phyloP scores from a whole-genome alignment of 2,888 invertebrate genomes.

The Temnothorax ravouxi region DNA sequence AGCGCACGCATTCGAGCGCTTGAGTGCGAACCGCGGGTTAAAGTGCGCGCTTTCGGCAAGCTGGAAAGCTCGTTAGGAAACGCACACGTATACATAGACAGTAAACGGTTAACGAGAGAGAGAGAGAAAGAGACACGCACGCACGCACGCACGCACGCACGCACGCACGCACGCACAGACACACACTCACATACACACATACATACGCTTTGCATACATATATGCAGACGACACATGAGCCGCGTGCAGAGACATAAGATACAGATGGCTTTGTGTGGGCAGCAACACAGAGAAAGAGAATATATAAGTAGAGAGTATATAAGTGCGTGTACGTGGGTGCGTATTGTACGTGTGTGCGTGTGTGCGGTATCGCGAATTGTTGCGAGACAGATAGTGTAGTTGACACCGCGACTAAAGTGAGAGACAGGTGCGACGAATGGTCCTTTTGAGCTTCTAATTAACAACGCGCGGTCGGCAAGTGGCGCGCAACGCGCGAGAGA shows the following conservation, averaged over 20 bases:
- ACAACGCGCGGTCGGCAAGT: slow-evolving; percentile 33
- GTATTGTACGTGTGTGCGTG: not conserved
- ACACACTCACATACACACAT: slow-evolving; percentile 36
- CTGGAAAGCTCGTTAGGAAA: slow-evolving; percentile 73
- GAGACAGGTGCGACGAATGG: slow-evolving; percentile 57
- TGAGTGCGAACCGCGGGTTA: slow-evolving; percentile 48
- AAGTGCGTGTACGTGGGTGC: not conserved
- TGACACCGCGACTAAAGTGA: slow-evolving; percentile 38
- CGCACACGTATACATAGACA: slow-evolving; percentile 77
- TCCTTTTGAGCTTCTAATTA: slow-evolving; percentile 58
- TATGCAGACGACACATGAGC: slow-evolving; percentile 75
- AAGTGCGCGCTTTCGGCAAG: slow-evolving; percentile 60
- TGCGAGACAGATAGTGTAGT: slow-evolving; percentile 30
- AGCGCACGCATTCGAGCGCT: slow-evolving; percentile 63
- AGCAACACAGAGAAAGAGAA: slow-evolving; percentile 39
- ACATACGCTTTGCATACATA: slow-evolving; percentile 58
- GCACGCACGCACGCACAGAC: slow-evolving; percentile 42
- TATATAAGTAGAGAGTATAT: no score
- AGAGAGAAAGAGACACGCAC: slow-evolving; percentile 60
- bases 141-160: slow-evolving; percentile 66
- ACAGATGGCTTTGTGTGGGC: slow-evolving; percentile 11
- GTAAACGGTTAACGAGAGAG: slow-evolving; percentile 76
- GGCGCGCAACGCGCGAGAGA: slow-evolving; percentile 35
- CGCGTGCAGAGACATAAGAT: slow-evolving; percentile 55
- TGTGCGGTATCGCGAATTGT: slow-evolving; percentile 21